These are phyloP conservation scores for Saccostrea cuccullata DNA, from an alignment of 1,140 invertebrate species.

Conservation along the genomic window DNA sequence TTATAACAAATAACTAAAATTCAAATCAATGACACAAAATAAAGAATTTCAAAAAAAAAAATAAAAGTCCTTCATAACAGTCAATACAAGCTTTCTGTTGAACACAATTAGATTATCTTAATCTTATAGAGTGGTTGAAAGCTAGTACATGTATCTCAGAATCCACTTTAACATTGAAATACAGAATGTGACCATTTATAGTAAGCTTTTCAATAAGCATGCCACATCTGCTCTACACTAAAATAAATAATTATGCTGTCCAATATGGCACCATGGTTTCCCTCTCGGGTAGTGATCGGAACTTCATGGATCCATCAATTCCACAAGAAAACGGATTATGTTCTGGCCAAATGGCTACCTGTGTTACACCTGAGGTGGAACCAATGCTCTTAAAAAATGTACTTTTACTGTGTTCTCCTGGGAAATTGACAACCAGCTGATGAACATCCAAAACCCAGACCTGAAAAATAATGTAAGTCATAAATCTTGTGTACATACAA, in stretches of 20 bases:
- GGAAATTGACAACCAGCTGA: constrained; percentile 91
- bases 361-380: constrained; percentile 96
- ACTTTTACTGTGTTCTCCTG: constrained; percentile 88
- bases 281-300: constrained; percentile 88
- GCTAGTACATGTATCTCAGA: background rate
- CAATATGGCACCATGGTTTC: constrained; percentile 70
- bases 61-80: background rate
- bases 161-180: background rate
- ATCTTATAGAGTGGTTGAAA: background rate
- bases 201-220: background rate
- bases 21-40: background rate
- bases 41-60: background rate
- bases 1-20: background rate
- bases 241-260: constrained; percentile 42
- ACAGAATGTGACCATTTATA: background rate
- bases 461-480: constrained; percentile 80
- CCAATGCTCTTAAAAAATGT: constrained; percentile 98
- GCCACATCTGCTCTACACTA: background rate
- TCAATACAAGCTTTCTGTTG: background rate
- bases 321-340: constrained; percentile 96
- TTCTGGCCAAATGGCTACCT: constrained; percentile 92
- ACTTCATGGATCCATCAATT: constrained; percentile 98
- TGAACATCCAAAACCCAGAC: constrained; percentile 94
- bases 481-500: too few species aligned
- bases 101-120: background rate